A percentile compares a stretch with the other conserved stretches of the same genome.
Conservation (phyloP, 2,888 invertebrate species). For the Eudemis profundana region DNA sequence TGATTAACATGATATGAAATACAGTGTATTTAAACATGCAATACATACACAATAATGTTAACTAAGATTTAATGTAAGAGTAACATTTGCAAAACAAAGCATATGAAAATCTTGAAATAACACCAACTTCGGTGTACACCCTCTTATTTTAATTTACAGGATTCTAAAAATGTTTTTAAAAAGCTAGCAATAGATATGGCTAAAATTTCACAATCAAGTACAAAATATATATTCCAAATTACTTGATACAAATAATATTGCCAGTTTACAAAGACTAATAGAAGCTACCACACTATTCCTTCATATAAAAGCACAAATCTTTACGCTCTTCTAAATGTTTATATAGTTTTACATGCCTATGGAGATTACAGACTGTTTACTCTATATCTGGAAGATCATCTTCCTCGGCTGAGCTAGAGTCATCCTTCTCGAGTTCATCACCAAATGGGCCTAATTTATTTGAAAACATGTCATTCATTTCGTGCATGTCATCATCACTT, state of each 20-base stretch:
- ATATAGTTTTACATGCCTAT: conserved; percentile 54
- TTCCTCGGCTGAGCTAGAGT: conserved; percentile 91
- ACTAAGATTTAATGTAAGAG: too few relatives aligned
- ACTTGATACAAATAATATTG: conserved; percentile 14
- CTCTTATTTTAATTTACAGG: too few relatives aligned
- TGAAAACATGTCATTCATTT: conserved; percentile 71
- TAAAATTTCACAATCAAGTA: conserved; percentile 5
- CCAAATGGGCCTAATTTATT: conserved; percentile 66
- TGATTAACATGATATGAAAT: too few relatives aligned
- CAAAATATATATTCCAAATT: conserved; percentile 5
- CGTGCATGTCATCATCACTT: conserved; percentile 89
- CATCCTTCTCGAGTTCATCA: conserved; percentile 78
- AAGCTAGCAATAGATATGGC: not conserved
- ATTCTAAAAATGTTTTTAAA: not conserved
- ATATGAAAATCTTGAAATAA: too few relatives aligned
- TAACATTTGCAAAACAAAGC: too few relatives aligned
- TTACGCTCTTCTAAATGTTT: conserved; percentile 54
- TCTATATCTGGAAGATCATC: conserved; percentile 89
- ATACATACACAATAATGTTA: too few relatives aligned
- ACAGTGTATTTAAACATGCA: too few relatives aligned
- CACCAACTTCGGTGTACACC: too few relatives aligned
- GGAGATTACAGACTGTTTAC: conserved; percentile 60
- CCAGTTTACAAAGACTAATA: conserved; percentile 26
- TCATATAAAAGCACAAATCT: conserved; percentile 63
- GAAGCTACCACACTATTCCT: conserved; percentile 50